These are phyloP conservation scores for Sturnus vulgaris DNA, from an alignment of 2,113 vertebrate genomes.

Conservation along the genomic window DNA sequence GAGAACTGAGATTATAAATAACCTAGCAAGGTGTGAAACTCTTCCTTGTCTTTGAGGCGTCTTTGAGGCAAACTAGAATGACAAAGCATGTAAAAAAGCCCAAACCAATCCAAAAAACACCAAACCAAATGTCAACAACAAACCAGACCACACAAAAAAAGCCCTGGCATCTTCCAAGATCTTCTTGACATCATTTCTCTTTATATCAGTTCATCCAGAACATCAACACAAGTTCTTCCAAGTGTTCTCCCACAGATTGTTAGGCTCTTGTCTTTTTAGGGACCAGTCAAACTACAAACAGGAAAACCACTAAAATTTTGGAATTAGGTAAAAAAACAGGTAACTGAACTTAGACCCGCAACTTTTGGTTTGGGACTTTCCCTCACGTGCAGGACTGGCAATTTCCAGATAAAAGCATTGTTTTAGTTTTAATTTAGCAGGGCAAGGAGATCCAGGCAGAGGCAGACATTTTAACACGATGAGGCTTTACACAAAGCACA, in stretches of 20 bases:
- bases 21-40: neutral
- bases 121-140: neutral
- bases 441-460: neutral
- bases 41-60: neutral
- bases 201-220: neutral
- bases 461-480: neutral
- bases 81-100: neutral
- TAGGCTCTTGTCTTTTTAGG: neutral
- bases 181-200: neutral
- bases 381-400: fast-evolving
- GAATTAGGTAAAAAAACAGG: neutral
- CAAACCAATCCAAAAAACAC: neutral
- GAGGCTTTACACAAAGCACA: neutral
- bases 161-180: neutral
- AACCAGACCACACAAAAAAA: neutral
- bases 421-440: neutral
- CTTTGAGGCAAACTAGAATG: neutral
- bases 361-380: neutral
- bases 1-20: neutral
- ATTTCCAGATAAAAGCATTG: neutral
- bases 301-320: neutral
- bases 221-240: neutral
- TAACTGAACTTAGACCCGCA: neutral
- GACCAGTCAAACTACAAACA: neutral
- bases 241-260: neutral